Percentiles rank a stretch among this genome's conserved stretches.
phyloP scores from a whole-genome alignment of 1,140 invertebrate genomes.

The Gonioctena quinquepunctata region DNA sequence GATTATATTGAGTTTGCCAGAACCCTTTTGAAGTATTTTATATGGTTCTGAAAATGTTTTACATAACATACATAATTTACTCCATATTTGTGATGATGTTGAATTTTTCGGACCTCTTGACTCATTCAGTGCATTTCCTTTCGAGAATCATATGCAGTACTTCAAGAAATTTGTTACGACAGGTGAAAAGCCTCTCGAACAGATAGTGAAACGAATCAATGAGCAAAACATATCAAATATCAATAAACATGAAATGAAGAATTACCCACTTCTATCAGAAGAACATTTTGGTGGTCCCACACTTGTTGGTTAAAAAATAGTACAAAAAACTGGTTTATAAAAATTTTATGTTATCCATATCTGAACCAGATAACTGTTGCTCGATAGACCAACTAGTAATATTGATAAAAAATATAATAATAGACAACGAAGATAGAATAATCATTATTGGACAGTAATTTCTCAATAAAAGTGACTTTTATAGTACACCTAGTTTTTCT shows the following conservation, averaged over 20 bases:
- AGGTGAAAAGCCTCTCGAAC: conserved; percentile 18
- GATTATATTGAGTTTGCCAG: conserved; percentile 6
- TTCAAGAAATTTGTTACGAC: conserved; percentile 14
- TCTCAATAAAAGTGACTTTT: background rate
- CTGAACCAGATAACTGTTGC: background rate
- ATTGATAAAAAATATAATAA: background rate
- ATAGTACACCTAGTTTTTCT: background rate
- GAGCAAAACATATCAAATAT: background rate
- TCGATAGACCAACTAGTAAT: too few relatives aligned
- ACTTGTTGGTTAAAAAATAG: too few relatives aligned
- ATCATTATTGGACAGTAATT: background rate
- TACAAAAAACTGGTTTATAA: background rate
- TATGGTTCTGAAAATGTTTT: conserved; percentile 14
- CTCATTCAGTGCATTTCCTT: conserved; percentile 17
- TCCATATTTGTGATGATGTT: conserved; percentile 8
- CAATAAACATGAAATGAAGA: background rate
- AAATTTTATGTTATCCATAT: background rate
- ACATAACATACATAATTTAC: conserved; percentile 20
- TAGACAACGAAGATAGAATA: background rate
- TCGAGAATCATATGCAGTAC: conserved; percentile 16
- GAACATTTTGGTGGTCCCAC: too few relatives aligned
- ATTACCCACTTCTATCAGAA: too few relatives aligned
- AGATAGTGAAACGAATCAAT: background rate
- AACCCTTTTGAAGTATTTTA: conserved; percentile 21
- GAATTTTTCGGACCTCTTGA: conserved; percentile 9